These are phyloP conservation scores for Darevskia mixta DNA, from an alignment of 2,797 vertebrate species.

Conservation along the genomic window DNA sequence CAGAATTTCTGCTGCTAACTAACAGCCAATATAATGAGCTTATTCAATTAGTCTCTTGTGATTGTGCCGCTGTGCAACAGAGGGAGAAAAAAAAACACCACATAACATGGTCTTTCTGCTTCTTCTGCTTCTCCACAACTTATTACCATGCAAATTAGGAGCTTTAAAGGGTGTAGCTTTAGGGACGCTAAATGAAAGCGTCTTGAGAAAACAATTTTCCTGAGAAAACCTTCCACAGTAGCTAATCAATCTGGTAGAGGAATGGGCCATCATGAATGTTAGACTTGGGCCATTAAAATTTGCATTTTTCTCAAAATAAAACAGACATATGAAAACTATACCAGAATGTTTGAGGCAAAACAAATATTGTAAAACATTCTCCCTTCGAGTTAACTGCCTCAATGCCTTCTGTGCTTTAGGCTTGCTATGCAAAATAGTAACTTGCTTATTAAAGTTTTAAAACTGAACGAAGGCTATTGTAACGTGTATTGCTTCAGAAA, in stretches of 20 bases:
- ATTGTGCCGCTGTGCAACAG: not conserved
- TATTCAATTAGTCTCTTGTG: slow-evolving; percentile 22
- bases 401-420: slow-evolving; percentile 1
- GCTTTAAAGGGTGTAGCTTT: slow-evolving; percentile 25
- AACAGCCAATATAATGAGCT: not conserved
- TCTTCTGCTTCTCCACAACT: slow-evolving; percentile 9
- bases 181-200: slow-evolving; percentile 20
- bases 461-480: not conserved
- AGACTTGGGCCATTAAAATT: slow-evolving; percentile 19
- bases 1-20: not conserved
- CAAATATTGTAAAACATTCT: slow-evolving; percentile 7
- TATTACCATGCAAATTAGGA: slow-evolving; percentile 45
- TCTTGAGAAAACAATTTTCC: slow-evolving; percentile 21
- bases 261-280: slow-evolving; percentile 17
- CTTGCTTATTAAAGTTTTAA: slow-evolving; percentile 1
- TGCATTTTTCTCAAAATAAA: slow-evolving; percentile 25
- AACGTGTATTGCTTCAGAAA: too few species aligned
- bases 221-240: slow-evolving; percentile 7
- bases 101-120: not conserved
- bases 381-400: not conserved
- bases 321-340: slow-evolving; percentile 9
- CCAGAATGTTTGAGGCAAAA: slow-evolving; percentile 4
- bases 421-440: not conserved
- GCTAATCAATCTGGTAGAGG: slow-evolving; percentile 14
- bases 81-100: not conserved